Conservation (phyloP, 2,113 vertebrate species). For the Labeo rohita region DNA sequence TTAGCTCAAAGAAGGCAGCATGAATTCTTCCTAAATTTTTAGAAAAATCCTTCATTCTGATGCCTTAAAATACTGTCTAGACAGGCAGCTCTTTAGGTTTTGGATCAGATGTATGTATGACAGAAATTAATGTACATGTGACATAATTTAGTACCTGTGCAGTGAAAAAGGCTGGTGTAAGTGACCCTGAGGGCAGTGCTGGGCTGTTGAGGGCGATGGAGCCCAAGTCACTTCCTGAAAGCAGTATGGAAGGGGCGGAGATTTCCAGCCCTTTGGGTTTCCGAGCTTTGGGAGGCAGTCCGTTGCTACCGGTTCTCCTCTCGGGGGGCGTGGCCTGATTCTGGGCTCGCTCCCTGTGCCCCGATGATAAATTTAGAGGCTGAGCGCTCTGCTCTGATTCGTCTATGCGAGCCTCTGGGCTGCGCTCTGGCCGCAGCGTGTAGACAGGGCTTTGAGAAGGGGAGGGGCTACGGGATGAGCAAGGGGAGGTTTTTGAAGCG, state of each 20-base stretch:
- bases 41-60: background rate
- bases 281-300: conserved; percentile 86
- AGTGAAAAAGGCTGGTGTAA: conserved; percentile 90
- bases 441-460: conserved; percentile 79
- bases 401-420: conserved; percentile 80
- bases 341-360: conserved; percentile 82
- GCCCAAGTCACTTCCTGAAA: conserved; percentile 83
- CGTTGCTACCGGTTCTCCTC: conserved; percentile 62
- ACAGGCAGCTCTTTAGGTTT: background rate
- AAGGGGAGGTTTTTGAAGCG: conserved; percentile 51
- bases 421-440: conserved; percentile 73
- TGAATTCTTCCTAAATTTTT: background rate
- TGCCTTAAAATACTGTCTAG: background rate
- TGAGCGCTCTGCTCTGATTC: conserved; percentile 80
- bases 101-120: background rate
- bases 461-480: conserved; percentile 74
- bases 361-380: conserved; percentile 88
- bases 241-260: conserved; percentile 83
- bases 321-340: conserved; percentile 54
- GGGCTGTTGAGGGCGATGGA: conserved; percentile 91
- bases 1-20: background rate
- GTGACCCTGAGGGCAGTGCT: conserved; percentile 86
- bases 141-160: conserved; percentile 80
- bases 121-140: conserved; percentile 9
- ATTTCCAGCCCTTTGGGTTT: conserved; percentile 92